Conservation (phyloP, 2,113 vertebrate species). For the Zapus hudsonius region DNA sequence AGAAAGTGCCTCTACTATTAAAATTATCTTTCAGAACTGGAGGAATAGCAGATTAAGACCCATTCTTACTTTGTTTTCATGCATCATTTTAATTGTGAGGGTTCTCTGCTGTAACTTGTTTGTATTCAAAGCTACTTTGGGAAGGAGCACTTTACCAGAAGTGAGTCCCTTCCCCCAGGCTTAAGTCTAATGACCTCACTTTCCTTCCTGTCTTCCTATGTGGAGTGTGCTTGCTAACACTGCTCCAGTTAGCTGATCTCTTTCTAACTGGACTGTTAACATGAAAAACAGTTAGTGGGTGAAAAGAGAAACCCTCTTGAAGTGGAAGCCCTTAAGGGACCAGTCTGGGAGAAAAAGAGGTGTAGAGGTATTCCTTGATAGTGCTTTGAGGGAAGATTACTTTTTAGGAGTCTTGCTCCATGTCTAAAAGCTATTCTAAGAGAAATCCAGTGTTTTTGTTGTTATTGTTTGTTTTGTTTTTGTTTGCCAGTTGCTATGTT, state of each 20-base stretch:
- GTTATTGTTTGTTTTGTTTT: neutral
- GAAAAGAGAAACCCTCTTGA: constrained; percentile 57
- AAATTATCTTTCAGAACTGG: constrained; percentile 48
- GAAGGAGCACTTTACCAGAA: constrained; percentile 77
- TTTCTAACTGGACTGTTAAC: constrained; percentile 36
- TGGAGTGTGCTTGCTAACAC: constrained; percentile 53
- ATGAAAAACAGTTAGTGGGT: constrained; percentile 42
- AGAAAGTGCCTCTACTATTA: constrained; percentile 56
- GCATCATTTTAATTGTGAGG: constrained; percentile 45
- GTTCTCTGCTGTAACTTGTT: constrained; percentile 56
- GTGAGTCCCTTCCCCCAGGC: constrained; percentile 67
- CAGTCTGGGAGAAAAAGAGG: neutral
- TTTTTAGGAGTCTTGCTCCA: constrained; percentile 48
- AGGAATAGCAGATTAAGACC: constrained; percentile 23
- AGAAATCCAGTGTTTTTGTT: constrained; percentile 6
- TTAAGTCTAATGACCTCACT: constrained; percentile 78
- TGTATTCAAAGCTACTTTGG: constrained; percentile 70
- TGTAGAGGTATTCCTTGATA: neutral
- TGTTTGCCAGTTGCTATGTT: constrained; percentile 27
- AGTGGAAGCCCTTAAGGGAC: neutral
- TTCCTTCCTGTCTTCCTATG: constrained; percentile 80
- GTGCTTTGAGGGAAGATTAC: neutral
- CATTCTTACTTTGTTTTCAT: constrained; percentile 57
- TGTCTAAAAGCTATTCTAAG: constrained; percentile 25
- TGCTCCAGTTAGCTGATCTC: constrained; percentile 64